A percentile compares a stretch with the other conserved stretches of the same genome.
Conservation (phyloP, 2,797 vertebrate genomes). For the Chrysocyon brachyurus region DNA sequence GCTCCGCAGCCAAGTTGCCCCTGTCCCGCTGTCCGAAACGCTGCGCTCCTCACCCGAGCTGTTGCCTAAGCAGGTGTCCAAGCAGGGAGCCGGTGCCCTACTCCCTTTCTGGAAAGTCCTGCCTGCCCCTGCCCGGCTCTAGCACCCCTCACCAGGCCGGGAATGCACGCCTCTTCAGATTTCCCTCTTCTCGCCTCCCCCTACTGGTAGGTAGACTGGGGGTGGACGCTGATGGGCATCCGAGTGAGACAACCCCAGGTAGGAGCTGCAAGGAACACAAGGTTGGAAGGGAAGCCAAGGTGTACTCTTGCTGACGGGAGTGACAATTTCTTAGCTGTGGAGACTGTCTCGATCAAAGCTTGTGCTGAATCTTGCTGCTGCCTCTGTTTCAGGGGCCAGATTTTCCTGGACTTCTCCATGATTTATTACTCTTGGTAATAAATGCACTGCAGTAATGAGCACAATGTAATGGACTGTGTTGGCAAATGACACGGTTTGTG, state of each 20-base stretch:
- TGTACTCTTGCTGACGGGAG: background rate
- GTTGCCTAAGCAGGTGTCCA: background rate
- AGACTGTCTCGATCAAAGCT: background rate
- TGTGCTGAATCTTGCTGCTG: background rate
- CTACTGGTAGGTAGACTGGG: background rate
- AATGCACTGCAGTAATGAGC: constrained; percentile 17
- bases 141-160: background rate
- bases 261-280: background rate
- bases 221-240: background rate
- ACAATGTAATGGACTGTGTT: constrained; percentile 41
- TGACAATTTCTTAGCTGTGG: background rate
- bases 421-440: constrained; percentile 63
- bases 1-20: background rate
- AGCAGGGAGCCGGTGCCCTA: background rate
- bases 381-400: constrained; percentile 38
- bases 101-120: background rate
- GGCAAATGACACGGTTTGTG: constrained; percentile 5
- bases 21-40: background rate
- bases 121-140: background rate
- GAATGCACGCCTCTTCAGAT: background rate
- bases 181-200: background rate
- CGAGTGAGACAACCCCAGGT: background rate
- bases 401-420: background rate
- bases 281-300: background rate
- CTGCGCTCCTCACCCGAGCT: background rate